Conservation (phyloP, 1,140 invertebrate species). For the Bombus sylvicola region DNA sequence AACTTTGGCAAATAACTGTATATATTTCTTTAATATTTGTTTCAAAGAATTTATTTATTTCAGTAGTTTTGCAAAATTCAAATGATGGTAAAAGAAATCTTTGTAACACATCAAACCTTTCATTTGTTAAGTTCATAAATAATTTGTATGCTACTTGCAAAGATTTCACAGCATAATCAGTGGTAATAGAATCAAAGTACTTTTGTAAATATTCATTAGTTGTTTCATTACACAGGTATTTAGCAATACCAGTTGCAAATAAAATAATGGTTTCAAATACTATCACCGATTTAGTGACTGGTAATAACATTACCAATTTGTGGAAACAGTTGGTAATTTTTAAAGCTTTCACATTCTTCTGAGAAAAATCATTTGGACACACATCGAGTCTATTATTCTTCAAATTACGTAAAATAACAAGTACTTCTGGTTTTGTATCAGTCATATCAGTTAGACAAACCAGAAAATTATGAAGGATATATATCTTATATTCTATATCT, state of each 20-base stretch:
- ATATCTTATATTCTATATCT: slow-evolving; percentile 66
- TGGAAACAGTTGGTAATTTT: slow-evolving; percentile 72
- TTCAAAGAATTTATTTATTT: slow-evolving; percentile 73
- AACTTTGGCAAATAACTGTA: slow-evolving; percentile 24
- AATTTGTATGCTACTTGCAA: slow-evolving; percentile 63
- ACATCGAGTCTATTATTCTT: slow-evolving; percentile 32
- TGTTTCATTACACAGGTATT: slow-evolving; percentile 70
- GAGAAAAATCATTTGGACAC: slow-evolving; percentile 25
- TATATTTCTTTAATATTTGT: slow-evolving; percentile 68
- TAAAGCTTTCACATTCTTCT: slow-evolving; percentile 46
- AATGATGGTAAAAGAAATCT: slow-evolving; percentile 73
- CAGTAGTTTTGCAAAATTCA: slow-evolving; percentile 54
- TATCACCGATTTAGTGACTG: slow-evolving; percentile 72
- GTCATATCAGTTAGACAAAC: slow-evolving; percentile 69
- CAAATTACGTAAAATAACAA: slow-evolving; percentile 57
- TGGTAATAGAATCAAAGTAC: slow-evolving; percentile 68
- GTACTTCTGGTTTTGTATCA: slow-evolving; percentile 58
- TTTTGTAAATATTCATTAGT: slow-evolving; percentile 60
- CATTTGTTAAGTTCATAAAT: slow-evolving; percentile 63
- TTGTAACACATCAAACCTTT: slow-evolving; percentile 71
- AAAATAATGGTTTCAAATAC: slow-evolving; percentile 70
- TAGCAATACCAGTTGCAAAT: slow-evolving; percentile 69
- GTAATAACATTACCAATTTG: slow-evolving; percentile 70
- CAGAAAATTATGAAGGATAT: slow-evolving; percentile 75
- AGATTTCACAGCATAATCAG: slow-evolving; percentile 62